These are phyloP conservation scores for Battus philenor DNA, from an alignment of 1,140 invertebrate species.

Conservation along the genomic window DNA sequence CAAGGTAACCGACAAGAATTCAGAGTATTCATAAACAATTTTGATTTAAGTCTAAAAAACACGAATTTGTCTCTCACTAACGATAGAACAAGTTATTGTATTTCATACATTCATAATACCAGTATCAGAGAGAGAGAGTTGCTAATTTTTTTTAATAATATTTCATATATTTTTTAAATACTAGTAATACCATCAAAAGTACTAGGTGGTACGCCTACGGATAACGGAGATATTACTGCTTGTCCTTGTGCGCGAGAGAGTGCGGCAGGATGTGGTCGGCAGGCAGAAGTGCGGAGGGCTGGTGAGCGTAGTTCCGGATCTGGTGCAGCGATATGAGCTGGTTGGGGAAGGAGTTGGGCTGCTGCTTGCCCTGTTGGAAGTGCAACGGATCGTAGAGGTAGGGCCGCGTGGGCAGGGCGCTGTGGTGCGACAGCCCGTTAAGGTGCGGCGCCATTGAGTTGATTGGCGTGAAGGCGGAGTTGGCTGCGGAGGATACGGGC, in stretches of 20 bases:
- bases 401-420: constrained; percentile 83
- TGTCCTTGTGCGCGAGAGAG: constrained; percentile 72
- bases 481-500: constrained; percentile 76
- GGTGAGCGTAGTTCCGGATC: constrained; percentile 97
- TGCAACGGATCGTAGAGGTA: constrained; percentile 96
- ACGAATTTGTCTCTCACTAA: constrained; percentile 56
- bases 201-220: constrained; percentile 56
- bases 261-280: constrained; percentile 73
- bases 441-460: constrained; percentile 87
- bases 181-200: constrained; percentile 74
- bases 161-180: constrained; percentile 61
- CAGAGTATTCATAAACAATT: constrained; percentile 65
- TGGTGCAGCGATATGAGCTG: constrained; percentile 97
- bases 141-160: constrained; percentile 63
- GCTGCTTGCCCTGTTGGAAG: constrained; percentile 82
- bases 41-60: constrained; percentile 64
- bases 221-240: constrained; percentile 62
- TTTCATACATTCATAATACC: constrained; percentile 62
- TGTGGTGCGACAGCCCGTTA: constrained; percentile 83
- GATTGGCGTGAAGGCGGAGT: constrained; percentile 94
- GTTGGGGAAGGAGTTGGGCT: constrained; percentile 90
- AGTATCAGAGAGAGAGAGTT: constrained; percentile 66
- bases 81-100: constrained; percentile 54
- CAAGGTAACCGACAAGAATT: constrained; percentile 60
- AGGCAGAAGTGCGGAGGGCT: constrained; percentile 80